phyloP scores from a whole-genome alignment of 2,888 invertebrate genomes.

The Plemyria rubiginata region DNA sequence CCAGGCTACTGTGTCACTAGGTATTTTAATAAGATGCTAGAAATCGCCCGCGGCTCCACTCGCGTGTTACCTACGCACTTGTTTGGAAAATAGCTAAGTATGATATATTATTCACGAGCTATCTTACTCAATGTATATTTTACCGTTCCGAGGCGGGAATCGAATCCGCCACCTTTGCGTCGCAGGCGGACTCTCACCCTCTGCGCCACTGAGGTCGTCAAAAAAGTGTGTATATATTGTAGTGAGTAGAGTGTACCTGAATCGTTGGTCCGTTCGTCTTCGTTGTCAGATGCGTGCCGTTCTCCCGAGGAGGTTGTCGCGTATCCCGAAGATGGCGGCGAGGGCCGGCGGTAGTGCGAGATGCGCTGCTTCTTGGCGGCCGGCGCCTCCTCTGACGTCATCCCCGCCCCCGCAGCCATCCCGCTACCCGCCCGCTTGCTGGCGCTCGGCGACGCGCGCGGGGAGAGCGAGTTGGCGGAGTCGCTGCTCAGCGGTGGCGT shows the following conservation, averaged over 20 bases:
- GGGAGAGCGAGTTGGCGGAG: slow-evolving; percentile 93
- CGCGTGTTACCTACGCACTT: too few species aligned
- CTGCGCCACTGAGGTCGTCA: too few species aligned
- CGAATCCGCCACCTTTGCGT: too few species aligned
- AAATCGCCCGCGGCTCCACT: too few species aligned
- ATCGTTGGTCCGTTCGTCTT: slow-evolving; percentile 74
- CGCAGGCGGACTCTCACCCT: too few species aligned
- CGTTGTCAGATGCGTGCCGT: slow-evolving; percentile 81
- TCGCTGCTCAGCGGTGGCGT: slow-evolving; percentile 95
- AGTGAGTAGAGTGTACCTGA: too few species aligned
- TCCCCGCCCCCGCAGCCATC: slow-evolving; percentile 41
- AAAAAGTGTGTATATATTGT: too few species aligned
- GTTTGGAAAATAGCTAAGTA: too few species aligned
- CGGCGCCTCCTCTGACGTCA: slow-evolving; percentile 85
- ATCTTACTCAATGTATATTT: too few species aligned
- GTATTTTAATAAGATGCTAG: not conserved
- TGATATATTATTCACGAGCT: too few species aligned
- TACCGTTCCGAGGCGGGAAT: too few species aligned
- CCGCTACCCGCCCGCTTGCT: slow-evolving; percentile 88
- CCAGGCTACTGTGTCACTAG: slow-evolving; percentile 1
- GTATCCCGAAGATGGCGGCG: slow-evolving; percentile 77
- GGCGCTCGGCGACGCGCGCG: slow-evolving; percentile 86
- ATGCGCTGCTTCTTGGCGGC: slow-evolving; percentile 92
- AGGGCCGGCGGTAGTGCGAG: slow-evolving; percentile 88
- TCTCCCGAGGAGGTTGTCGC: slow-evolving; percentile 80